These are phyloP conservation scores for Thalassophryne amazonica DNA, from an alignment of 2,797 vertebrate genomes.

Conservation along the genomic window DNA sequence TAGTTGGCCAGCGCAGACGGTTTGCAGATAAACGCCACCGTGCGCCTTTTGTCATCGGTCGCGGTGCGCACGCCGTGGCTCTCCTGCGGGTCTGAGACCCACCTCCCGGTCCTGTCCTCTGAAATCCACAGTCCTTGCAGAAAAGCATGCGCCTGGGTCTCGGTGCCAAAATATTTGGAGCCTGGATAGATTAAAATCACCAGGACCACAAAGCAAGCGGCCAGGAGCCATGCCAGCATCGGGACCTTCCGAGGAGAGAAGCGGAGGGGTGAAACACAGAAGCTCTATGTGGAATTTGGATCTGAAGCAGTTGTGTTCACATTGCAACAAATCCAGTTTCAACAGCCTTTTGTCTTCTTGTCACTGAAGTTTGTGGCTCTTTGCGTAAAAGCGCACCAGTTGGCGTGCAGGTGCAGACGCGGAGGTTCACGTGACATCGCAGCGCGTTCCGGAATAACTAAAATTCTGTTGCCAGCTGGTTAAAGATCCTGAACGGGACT, in stretches of 20 bases:
- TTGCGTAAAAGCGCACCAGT: conserved; percentile 32
- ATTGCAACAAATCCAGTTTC: too few species aligned
- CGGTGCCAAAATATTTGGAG: conserved; percentile 55
- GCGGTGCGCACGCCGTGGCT: conserved; percentile 1
- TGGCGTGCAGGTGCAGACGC: background rate
- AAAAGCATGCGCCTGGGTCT: conserved; percentile 29
- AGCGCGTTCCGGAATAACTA: too few species aligned
- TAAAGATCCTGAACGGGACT: background rate
- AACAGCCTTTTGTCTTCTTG: too few species aligned
- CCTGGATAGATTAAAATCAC: conserved; percentile 68
- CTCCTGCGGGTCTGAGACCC: conserved; percentile 18
- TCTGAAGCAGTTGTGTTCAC: too few species aligned
- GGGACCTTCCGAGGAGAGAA: conserved; percentile 41
- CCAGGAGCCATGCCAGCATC: conserved; percentile 75
- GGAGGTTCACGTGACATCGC: too few species aligned
- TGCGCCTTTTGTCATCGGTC: conserved; percentile 16
- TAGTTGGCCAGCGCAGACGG: conserved; percentile 83
- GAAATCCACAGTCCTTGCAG: conserved; percentile 35
- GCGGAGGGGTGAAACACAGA: background rate
- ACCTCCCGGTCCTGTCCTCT: conserved; percentile 24
- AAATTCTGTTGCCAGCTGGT: background rate
- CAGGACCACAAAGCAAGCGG: conserved; percentile 67
- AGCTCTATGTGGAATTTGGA: background rate
- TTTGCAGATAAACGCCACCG: conserved; percentile 77
- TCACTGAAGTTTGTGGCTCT: too few species aligned